Evolutionary conservation across 92 coral and sea anemone species (phyloP).

Genomic region (Epizoanthus illoricatus): DNA sequence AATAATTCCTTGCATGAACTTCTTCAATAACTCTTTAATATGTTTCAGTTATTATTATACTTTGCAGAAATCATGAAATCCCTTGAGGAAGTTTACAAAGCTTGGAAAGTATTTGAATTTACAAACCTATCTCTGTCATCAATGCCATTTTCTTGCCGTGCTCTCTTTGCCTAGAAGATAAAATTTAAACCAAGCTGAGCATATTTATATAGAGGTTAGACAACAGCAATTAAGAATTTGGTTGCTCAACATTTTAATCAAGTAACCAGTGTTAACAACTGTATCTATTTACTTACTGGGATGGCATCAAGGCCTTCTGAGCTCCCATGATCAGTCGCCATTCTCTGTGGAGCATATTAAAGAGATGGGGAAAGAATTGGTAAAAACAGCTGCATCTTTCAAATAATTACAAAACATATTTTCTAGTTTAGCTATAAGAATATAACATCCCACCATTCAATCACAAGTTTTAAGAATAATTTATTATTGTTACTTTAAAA

Average conservation of each 20-base stretch:
- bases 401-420: too few species aligned
- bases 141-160: conserved; percentile 74
- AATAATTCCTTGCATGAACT: not conserved
- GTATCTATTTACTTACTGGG: conserved; percentile 66
- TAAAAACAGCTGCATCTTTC: too few species aligned
- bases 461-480: too few species aligned
- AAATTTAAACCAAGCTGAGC: conserved; percentile 10
- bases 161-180: conserved; percentile 80
- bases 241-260: conserved; percentile 5
- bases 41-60: not conserved
- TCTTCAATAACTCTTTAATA: too few species aligned
- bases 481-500: not conserved
- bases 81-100: conserved; percentile 29
- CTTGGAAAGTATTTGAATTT: conserved; percentile 28
- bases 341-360: conserved; percentile 53
- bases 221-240: not conserved
- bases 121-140: conserved; percentile 81
- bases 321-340: conserved; percentile 89
- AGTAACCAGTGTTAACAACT: not conserved
- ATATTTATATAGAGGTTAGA: conserved; percentile 8
- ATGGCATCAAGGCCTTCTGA: conserved; percentile 77
- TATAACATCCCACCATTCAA: too few species aligned
- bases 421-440: too few species aligned
- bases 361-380: not conserved
- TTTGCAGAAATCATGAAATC: not conserved